Evolutionary conservation across 2,797 vertebrate species (phyloP).

Genomic region (Antennarius maculatus): DNA sequence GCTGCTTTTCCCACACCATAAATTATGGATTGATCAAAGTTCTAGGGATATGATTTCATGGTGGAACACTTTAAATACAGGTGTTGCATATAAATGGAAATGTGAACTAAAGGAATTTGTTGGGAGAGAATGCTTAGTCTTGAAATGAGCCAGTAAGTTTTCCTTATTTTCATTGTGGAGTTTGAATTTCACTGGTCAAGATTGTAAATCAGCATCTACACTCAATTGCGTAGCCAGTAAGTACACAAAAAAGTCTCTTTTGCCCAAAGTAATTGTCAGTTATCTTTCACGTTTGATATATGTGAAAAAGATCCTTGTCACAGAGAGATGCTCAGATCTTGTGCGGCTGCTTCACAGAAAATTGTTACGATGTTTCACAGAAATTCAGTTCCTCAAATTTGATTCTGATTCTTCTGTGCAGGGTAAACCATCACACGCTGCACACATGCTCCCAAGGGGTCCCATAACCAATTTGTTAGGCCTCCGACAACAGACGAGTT

Average conservation of each 20-base stretch:
- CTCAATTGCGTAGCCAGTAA: constrained; percentile 33
- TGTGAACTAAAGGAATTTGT: too few species aligned
- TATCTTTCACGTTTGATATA: constrained; percentile 45
- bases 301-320: constrained; percentile 63
- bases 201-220: constrained; percentile 32
- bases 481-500: constrained; percentile 61
- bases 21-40: too few species aligned
- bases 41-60: too few species aligned
- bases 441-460: constrained; percentile 69
- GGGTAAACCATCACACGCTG: constrained; percentile 56
- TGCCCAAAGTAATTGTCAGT: constrained; percentile 49
- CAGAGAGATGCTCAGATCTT: constrained; percentile 49
- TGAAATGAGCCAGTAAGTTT: background rate
- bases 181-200: constrained; percentile 24
- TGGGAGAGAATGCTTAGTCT: too few species aligned
- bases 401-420: constrained; percentile 68
- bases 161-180: background rate
- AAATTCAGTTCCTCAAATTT: constrained; percentile 68
- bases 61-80: too few species aligned
- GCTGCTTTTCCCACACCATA: too few species aligned
- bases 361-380: constrained; percentile 67
- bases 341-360: constrained; percentile 56
- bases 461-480: constrained; percentile 74
- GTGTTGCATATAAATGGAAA: too few species aligned
- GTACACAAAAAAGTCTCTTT: constrained; percentile 28